These are phyloP conservation scores for Phenganax stokvisi DNA, from an alignment of 92 coral and sea anemone genomes.

Conservation along the genomic window DNA sequence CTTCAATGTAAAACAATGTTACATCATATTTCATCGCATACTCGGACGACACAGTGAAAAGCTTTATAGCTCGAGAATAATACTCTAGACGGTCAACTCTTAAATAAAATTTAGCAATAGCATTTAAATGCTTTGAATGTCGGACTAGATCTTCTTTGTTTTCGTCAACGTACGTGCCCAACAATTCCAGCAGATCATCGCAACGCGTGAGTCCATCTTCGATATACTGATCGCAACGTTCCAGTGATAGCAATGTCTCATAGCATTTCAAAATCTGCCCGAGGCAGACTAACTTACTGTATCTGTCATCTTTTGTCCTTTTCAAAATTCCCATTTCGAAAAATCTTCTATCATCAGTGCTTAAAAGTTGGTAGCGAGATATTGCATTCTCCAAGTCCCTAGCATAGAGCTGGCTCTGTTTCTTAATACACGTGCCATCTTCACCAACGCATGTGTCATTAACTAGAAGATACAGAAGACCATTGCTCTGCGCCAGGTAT, in stretches of 20 bases:
- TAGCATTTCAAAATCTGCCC: constrained; percentile 29
- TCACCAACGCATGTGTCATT: neutral
- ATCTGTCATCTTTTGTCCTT: constrained; percentile 8
- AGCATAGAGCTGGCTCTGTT: neutral
- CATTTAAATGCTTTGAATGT: neutral
- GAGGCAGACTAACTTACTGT: constrained; percentile 6
- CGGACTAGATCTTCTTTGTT: neutral
- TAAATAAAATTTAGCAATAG: constrained; percentile 24
- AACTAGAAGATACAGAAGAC: constrained; percentile 33
- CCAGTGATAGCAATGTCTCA: constrained; percentile 1
- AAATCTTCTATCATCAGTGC: neutral
- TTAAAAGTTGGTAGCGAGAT: constrained; percentile 11
- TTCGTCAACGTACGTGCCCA: neutral
- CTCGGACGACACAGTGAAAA: constrained; percentile 9
- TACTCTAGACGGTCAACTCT: neutral
- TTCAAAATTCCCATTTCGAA: constrained; percentile 37
- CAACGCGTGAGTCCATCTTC: constrained; percentile 20
- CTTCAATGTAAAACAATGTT: constrained; percentile 12
- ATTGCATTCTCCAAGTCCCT: constrained; percentile 27
- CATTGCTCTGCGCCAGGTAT: constrained; percentile 8
- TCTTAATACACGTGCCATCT: neutral
- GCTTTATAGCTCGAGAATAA: neutral
- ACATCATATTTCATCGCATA: constrained; percentile 1
- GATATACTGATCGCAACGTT: neutral
- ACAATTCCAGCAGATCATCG: constrained; percentile 9